Base-by-base conservation (phyloP, 2,797 vertebrate genomes). In the Orientallactaga sibirica region DNA sequence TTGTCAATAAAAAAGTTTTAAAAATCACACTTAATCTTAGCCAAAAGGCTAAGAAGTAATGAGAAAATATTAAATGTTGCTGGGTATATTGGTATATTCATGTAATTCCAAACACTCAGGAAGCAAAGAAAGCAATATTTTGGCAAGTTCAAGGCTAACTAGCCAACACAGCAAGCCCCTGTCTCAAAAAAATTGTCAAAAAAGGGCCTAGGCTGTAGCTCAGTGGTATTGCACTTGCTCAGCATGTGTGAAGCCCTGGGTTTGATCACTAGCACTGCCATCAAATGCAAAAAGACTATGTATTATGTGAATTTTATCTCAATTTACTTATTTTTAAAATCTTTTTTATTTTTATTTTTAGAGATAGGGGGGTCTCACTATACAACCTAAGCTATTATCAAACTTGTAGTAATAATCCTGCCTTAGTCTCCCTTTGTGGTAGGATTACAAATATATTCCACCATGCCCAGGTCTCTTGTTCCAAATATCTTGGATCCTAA, bases 401-500 rank as follows among this genome's bases (percentile, higher is more conserved):
- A 41, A 66, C 15, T 66, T 61, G 29, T 33, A 10, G 1, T 16
- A 3, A 29, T 82, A 27, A 19, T 66, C 37, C 79, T 48, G 37
- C 41, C 37, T 27, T 37, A 43, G 37, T 8, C 33, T 27, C 25
- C 27, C 48, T 27, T 67, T n/a, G 10, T 48, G 27, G 4, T 48
- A 1, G 62, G 37, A 43, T 81, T 81, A 66, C 41, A 81, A 14
- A 2, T 43, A 4, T 62, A 62, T 2, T 0, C 20, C 4, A 87
- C 12, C 19, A 66, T 24, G 25, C 37, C 41, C 37, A 29, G 33
- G 62, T 43, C 4, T 89, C 79, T 33, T n/a, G 58, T 82, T 41
- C 79, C 76, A 48, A 74, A 64, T 25, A 82, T 37, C 82, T 85
- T 55, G 24, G 80, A 75, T 82, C 43, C 18, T 68, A 90, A 91